These are phyloP conservation scores for Campopleginae sp. DNA, from an alignment of 2,888 invertebrate genomes.

Conservation along the genomic window DNA sequence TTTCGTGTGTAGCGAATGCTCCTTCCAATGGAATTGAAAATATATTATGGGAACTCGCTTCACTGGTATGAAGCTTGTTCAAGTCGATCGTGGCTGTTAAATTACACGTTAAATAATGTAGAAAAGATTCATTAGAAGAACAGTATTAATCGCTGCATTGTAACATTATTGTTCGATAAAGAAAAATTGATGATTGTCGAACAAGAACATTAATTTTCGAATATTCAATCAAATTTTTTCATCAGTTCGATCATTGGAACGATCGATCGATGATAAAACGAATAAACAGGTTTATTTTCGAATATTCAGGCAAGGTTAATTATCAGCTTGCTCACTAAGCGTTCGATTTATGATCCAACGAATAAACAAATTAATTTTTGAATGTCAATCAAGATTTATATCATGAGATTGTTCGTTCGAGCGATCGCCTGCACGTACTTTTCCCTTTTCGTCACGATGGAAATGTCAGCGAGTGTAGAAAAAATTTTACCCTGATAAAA, in stretches of 20 bases:
- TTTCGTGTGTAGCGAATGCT: neutral
- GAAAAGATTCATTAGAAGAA: slow-evolving; percentile 35
- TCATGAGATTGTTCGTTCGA: too few species aligned
- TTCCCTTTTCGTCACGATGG: too few species aligned
- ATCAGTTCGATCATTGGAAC: neutral
- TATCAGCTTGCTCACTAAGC: too few species aligned
- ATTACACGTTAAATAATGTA: slow-evolving; percentile 31
- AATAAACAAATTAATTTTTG: too few species aligned
- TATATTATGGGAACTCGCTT: slow-evolving; percentile 36
- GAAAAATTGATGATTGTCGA: slow-evolving; percentile 38
- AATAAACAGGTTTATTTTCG: too few species aligned
- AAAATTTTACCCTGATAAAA: neutral
- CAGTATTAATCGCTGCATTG: slow-evolving; percentile 62
- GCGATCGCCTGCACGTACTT: too few species aligned
- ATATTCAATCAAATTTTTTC: neutral
- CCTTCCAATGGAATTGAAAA: neutral
- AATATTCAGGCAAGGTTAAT: too few species aligned
- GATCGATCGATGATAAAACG: too few species aligned
- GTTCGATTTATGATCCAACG: too few species aligned
- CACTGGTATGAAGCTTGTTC: slow-evolving; percentile 57
- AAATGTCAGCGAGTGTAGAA: too few species aligned
- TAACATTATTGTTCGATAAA: slow-evolving; percentile 57
- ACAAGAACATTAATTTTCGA: slow-evolving; percentile 47
- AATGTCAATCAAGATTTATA: too few species aligned
- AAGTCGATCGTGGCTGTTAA: slow-evolving; percentile 43